Percentiles rank a stretch among this genome's conserved stretches.
Conservation (phyloP, 2,888 invertebrate species). For the Thalpophila matura region DNA sequence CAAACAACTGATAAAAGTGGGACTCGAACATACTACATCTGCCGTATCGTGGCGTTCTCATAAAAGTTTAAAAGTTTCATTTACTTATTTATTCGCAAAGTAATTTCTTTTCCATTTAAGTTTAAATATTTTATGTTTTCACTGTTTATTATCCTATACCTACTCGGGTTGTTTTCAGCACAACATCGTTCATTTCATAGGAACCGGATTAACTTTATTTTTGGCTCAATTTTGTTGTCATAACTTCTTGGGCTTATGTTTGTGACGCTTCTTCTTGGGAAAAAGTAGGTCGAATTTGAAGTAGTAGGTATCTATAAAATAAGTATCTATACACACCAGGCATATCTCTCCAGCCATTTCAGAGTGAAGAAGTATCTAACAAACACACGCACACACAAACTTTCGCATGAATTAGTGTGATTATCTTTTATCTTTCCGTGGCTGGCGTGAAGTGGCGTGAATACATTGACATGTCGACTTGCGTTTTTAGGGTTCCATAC, state of each 20-base stretch:
- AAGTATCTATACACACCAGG: too few relatives aligned
- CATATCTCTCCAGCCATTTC: too few relatives aligned
- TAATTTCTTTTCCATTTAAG: constrained; percentile 22
- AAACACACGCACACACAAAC: too few relatives aligned
- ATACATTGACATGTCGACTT: too few relatives aligned
- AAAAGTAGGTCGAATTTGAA: too few relatives aligned
- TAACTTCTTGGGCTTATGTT: constrained; percentile 18
- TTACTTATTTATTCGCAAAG: neutral
- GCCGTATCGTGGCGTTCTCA: neutral
- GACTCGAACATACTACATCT: too few relatives aligned
- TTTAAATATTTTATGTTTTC: constrained; percentile 22
- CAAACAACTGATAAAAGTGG: too few relatives aligned
- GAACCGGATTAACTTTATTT: constrained; percentile 15
- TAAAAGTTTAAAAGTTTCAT: neutral
- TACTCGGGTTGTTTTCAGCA: constrained; percentile 5
- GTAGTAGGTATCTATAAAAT: too few relatives aligned
- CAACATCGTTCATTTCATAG: constrained; percentile 9
- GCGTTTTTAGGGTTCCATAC: too few relatives aligned
- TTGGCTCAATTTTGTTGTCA: constrained; percentile 1
- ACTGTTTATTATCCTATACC: neutral
- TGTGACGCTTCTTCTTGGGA: neutral
- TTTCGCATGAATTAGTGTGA: neutral
- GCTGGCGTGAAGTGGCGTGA: too few relatives aligned
- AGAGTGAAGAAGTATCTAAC: too few relatives aligned
- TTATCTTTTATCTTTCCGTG: too few relatives aligned